phyloP scores from a whole-genome alignment of 1,140 invertebrate genomes.

The Drosophila subobscura region DNA sequence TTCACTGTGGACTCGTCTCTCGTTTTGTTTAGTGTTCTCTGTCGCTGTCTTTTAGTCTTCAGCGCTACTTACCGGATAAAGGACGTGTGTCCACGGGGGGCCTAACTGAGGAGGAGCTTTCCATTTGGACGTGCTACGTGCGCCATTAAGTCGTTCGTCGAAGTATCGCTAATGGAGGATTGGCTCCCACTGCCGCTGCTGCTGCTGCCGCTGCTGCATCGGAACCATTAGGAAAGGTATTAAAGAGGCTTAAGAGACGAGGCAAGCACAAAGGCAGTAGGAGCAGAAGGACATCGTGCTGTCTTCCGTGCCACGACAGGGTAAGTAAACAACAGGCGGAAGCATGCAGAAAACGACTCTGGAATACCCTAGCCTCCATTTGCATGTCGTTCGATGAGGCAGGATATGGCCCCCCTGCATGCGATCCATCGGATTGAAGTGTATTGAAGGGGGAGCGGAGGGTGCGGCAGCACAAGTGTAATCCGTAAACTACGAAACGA shows the following conservation, averaged over 20 bases:
- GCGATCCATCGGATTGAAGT: conserved; percentile 5
- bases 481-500: conserved; percentile 58
- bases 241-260: conserved; percentile 49
- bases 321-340: conserved; percentile 31
- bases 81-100: no score
- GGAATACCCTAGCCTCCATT: conserved; percentile 12
- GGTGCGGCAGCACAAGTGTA: conserved; percentile 43
- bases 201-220: conserved; percentile 18
- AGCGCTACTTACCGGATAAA: no score
- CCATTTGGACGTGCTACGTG: conserved; percentile 33
- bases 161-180: conserved; percentile 46
- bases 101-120: conserved; percentile 13
- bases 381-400: conserved; percentile 15
- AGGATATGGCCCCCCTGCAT: not conserved
- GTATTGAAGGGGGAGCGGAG: conserved; percentile 16
- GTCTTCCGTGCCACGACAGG: not conserved
- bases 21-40: no score
- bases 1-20: no score
- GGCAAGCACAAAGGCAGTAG: conserved; percentile 7
- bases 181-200: not conserved
- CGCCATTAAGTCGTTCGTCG: conserved; percentile 43
- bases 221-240: conserved; percentile 55
- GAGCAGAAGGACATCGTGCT: conserved; percentile 5
- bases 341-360: not conserved
- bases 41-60: no score